Evolutionary conservation across 2,797 vertebrate genomes (phyloP).

Genomic region (Sebastes alutus): DNA sequence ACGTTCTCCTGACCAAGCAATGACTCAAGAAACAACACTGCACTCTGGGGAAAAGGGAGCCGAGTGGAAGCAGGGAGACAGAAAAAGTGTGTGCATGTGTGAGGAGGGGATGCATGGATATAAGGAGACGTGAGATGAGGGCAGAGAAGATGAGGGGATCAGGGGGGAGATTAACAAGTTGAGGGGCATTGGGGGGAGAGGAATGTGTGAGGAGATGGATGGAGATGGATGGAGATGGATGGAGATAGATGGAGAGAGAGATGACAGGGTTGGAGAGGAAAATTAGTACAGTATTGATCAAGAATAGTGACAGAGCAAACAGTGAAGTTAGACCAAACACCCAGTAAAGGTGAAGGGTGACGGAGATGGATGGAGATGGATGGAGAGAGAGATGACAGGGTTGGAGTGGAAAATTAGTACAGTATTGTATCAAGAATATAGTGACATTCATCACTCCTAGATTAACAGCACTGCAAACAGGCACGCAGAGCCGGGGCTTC

Average conservation of each 20-base stretch:
- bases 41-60: constrained; percentile 73
- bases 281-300: constrained; percentile 45
- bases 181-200: constrained; percentile 28
- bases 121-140: constrained; percentile 60
- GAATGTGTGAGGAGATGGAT: constrained; percentile 42
- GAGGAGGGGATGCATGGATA: constrained; percentile 30
- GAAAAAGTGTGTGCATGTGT: not conserved
- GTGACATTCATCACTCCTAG: too few species aligned
- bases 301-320: constrained; percentile 35
- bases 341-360: not conserved
- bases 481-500: too few species aligned
- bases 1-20: constrained; percentile 82
- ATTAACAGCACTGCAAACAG: too few species aligned
- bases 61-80: constrained; percentile 42
- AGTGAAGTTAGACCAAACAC: constrained; percentile 34
- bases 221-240: constrained; percentile 21
- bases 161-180: constrained; percentile 66
- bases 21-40: constrained; percentile 81
- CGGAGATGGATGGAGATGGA: too few species aligned
- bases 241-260: constrained; percentile 31
- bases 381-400: too few species aligned
- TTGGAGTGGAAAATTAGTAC: too few species aligned
- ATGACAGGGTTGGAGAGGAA: constrained; percentile 32
- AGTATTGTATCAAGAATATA: too few species aligned
- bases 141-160: constrained; percentile 60